Conservation (phyloP, 2,113 vertebrate species). For the Thalassoma bifasciatum region DNA sequence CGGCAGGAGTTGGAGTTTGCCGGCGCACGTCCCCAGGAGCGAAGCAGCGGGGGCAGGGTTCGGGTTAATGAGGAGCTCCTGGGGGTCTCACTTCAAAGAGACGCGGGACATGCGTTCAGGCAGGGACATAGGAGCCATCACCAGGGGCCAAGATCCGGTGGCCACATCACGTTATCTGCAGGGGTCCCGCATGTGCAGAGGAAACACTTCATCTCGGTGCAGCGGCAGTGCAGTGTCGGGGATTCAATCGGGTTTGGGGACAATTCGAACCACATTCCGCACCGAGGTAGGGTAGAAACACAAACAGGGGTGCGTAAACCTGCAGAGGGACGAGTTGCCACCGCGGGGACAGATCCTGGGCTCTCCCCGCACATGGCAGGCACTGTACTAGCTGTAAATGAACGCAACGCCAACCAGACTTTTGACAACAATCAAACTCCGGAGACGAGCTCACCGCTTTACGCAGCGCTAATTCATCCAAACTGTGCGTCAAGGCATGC, state of each 20-base stretch:
- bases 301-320: constrained; percentile 13
- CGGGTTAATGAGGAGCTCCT: constrained; percentile 72
- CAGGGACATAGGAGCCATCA: constrained; percentile 36
- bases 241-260: constrained; percentile 86
- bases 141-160: constrained; percentile 33
- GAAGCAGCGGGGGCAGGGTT: constrained; percentile 65
- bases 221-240: constrained; percentile 75
- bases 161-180: constrained; percentile 18
- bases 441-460: constrained; percentile 34
- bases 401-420: constrained; percentile 44
- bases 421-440: constrained; percentile 45
- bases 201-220: constrained; percentile 64
- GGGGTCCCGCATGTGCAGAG: constrained; percentile 48
- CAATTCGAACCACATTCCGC: constrained; percentile 49
- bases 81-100: constrained; percentile 77
- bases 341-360: constrained; percentile 32
- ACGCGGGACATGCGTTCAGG: constrained; percentile 16
- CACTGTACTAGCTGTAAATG: constrained; percentile 24
- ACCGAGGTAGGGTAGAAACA: constrained; percentile 16
- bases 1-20: constrained; percentile 31
- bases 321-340: constrained; percentile 20
- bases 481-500: constrained; percentile 2
- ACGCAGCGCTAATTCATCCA: constrained; percentile 14
- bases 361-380: constrained; percentile 51
- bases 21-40: constrained; percentile 56